Conservation (phyloP, 2,113 vertebrate genomes). For the Anhinga rufa region DNA sequence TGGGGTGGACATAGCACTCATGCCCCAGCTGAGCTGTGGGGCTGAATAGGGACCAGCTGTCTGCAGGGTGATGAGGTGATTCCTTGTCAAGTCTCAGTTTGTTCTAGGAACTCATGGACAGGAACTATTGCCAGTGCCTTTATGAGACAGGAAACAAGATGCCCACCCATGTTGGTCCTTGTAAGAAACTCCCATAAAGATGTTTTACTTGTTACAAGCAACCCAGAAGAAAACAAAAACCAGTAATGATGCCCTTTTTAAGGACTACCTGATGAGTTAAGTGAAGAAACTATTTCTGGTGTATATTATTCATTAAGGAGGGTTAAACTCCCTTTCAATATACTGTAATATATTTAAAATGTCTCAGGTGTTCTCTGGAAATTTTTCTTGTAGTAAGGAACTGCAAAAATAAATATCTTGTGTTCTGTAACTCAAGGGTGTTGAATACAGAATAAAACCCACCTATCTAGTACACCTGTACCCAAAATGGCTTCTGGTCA, state of each 20-base stretch:
- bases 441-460: not conserved
- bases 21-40: not conserved
- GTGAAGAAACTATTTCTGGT: not conserved
- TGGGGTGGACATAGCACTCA: not conserved
- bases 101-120: not conserved
- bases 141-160: not conserved
- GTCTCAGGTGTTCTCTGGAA: not conserved
- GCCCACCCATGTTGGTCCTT: not conserved
- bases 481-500: not conserved
- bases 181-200: not conserved
- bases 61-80: not conserved
- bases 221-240: not conserved
- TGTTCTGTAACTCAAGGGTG: not conserved
- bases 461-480: not conserved
- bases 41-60: not conserved
- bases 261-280: not conserved
- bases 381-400: not conserved
- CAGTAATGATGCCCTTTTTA: not conserved
- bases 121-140: not conserved
- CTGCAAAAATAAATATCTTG: not conserved
- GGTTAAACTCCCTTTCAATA: not conserved
- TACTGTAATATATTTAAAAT: not conserved
- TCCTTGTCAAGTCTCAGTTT: not conserved
- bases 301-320: not conserved
- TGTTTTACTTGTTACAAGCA: not conserved